Conservation (phyloP, 2,113 vertebrate genomes). For the Serilophus lunatus region DNA sequence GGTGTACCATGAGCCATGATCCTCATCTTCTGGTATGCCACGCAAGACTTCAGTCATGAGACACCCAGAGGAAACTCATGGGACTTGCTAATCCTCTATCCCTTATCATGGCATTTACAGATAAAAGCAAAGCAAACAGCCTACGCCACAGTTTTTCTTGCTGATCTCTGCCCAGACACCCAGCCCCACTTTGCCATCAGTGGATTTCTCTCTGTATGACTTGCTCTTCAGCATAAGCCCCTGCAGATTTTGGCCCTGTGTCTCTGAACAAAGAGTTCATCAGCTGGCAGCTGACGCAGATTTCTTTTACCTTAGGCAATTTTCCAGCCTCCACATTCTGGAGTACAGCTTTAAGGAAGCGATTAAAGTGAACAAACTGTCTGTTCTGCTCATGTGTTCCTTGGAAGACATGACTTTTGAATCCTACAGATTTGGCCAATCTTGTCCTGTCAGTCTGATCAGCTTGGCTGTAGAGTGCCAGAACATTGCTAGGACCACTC, state of each 20-base stretch:
- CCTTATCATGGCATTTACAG: not conserved
- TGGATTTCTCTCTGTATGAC: not conserved
- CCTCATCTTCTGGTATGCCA: fast-evolving
- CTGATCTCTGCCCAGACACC: not conserved
- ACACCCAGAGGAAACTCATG: not conserved
- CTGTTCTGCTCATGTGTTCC: conserved; percentile 19
- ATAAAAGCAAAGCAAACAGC: not conserved
- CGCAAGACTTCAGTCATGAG: not conserved
- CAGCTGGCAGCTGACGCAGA: not conserved
- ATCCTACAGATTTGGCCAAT: not conserved
- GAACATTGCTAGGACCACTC: not conserved
- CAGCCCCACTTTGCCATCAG: not conserved
- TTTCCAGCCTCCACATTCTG: conserved; percentile 50
- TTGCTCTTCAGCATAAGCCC: not conserved
- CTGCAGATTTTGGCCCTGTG: not conserved
- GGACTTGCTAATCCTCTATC: not conserved
- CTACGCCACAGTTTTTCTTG: fast-evolving
- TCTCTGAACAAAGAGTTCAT: conserved; percentile 33
- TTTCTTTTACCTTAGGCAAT: conserved; percentile 18
- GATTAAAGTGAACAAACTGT: not conserved
- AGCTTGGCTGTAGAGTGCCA: not conserved
- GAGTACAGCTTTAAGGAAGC: conserved; percentile 19
- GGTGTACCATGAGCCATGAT: fast-evolving
- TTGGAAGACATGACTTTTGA: not conserved
- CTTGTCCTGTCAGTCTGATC: not conserved